Evolutionary conservation across 2,797 vertebrate species (phyloP).

Genomic region (Pithecia hirsuta): DNA sequence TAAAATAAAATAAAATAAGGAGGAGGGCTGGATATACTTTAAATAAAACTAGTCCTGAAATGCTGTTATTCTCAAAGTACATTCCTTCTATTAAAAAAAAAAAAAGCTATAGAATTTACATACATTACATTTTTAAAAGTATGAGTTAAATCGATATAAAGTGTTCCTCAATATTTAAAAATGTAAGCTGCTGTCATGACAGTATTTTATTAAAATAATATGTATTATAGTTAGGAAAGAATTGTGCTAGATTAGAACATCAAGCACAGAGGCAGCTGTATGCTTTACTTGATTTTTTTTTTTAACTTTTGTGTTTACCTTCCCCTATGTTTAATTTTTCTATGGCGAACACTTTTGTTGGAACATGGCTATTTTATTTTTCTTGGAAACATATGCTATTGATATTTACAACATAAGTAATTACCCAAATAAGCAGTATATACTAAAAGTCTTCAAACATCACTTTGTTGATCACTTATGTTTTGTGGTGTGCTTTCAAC

Average conservation of each 20-base stretch:
- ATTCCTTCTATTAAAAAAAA: background rate
- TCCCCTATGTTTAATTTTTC: background rate
- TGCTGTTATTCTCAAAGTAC: background rate
- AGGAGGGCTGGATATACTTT: background rate
- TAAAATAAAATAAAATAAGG: background rate
- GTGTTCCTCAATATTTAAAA: background rate
- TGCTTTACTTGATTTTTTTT: background rate
- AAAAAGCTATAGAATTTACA: background rate
- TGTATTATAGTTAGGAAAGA: background rate
- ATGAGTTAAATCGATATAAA: background rate
- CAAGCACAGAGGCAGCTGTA: background rate
- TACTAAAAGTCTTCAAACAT: background rate
- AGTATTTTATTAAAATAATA: background rate
- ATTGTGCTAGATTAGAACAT: background rate
- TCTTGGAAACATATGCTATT: background rate
- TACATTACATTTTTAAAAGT: background rate
- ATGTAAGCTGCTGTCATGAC: background rate
- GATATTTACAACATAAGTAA: constrained; percentile 33
- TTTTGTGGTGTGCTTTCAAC: background rate
- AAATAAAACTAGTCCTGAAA: background rate
- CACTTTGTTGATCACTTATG: background rate
- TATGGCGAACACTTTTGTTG: background rate
- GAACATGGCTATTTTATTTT: background rate
- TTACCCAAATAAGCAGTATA: background rate
- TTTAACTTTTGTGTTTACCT: background rate